Conservation (phyloP, 2,888 invertebrate genomes). For the Glyphotaelius pellucidus region DNA sequence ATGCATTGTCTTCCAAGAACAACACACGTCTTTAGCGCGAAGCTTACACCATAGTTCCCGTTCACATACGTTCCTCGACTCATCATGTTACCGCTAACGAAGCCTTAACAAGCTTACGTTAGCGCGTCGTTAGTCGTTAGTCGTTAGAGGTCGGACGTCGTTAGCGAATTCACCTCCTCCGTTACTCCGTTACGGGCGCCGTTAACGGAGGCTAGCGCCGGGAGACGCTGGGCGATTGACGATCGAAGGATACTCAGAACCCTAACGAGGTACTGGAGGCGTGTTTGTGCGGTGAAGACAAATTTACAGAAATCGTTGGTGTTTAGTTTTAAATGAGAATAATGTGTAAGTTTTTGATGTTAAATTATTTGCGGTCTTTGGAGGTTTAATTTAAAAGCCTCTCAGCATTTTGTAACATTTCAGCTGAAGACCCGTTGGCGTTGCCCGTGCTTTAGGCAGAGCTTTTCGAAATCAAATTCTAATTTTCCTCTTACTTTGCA, state of each 20-base stretch:
- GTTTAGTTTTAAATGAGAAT: neutral
- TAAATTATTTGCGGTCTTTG: no score
- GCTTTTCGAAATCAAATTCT: no score
- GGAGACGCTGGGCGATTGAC: constrained; percentile 31
- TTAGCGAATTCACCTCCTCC: constrained; percentile 16
- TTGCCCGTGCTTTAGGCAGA: no score
- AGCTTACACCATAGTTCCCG: neutral
- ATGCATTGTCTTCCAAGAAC: constrained; percentile 21
- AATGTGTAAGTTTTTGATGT: neutral
- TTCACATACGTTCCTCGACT: constrained; percentile 22
- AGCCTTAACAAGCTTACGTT: constrained; percentile 47
- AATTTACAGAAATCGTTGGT: constrained; percentile 2
- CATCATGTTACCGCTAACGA: constrained; percentile 52
- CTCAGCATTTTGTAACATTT: no score
- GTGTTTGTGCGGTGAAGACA: neutral
- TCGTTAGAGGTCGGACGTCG: constrained; percentile 50
- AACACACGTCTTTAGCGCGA: neutral
- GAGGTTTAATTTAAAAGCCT: no score
- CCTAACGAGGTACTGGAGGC: constrained; percentile 10
- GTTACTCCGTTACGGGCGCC: constrained; percentile 34
- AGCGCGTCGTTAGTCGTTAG: constrained; percentile 44
- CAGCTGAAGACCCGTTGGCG: no score
- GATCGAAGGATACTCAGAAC: constrained; percentile 33
- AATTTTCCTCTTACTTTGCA: no score
- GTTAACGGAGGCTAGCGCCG: constrained; percentile 51